Percentiles rank a stretch among this genome's conserved stretches.
Conservation (phyloP, 2,888 invertebrate genomes). For the Orthosia gracilis region DNA sequence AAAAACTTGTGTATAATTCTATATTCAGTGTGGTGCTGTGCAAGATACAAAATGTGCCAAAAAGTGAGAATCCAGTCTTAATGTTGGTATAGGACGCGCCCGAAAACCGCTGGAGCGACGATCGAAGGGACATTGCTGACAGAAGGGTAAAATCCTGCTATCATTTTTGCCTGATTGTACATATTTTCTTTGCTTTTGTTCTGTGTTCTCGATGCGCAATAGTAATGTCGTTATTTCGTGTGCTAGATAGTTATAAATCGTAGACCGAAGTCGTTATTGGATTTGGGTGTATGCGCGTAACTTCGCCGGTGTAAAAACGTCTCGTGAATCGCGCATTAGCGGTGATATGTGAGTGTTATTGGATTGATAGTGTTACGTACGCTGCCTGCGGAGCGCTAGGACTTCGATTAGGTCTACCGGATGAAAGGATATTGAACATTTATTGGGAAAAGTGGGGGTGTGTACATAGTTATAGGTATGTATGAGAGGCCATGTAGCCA, state of each 20-base stretch:
- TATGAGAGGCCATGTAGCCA: conserved; percentile 74
- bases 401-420: conserved; percentile 48
- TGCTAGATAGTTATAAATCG: conserved; percentile 37
- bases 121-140: conserved; percentile 88
- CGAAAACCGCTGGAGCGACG: conserved; percentile 87
- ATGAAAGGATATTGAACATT: conserved; percentile 69
- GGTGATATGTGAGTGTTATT: conserved; percentile 68
- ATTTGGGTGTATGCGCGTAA: conserved; percentile 74
- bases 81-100: conserved; percentile 88
- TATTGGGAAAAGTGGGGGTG: conserved; percentile 68
- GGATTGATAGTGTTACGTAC: conserved; percentile 70
- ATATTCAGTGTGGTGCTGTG: conserved; percentile 88
- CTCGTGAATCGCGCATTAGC: conserved; percentile 74
- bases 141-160: conserved; percentile 89
- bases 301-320: conserved; percentile 74
- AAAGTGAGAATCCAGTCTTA: conserved; percentile 90
- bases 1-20: conserved; percentile 85
- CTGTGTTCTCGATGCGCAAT: conserved; percentile 56
- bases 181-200: conserved; percentile 66
- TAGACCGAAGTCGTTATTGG: conserved; percentile 39
- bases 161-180: conserved; percentile 73
- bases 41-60: conserved; percentile 90
- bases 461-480: conserved; percentile 69
- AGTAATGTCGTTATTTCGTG: conserved; percentile 39
- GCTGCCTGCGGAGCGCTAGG: conserved; percentile 51